Evolutionary conservation across 2,797 vertebrate genomes (phyloP).

Genomic region (Typhlichthys eigenmanni): DNA sequence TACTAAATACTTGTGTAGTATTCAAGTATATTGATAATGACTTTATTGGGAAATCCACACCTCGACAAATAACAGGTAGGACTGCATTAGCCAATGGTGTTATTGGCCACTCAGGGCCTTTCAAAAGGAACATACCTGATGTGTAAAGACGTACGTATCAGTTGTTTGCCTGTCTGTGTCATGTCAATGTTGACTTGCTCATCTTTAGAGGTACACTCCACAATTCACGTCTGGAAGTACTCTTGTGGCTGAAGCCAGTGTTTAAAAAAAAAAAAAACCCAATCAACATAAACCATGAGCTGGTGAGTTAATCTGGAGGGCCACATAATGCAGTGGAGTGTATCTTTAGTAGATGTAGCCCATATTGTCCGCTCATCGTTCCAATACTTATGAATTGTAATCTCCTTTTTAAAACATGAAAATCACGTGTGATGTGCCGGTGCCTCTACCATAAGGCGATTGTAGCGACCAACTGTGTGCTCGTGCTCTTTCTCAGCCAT

Average conservation of each 20-base stretch:
- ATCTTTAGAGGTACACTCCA: not conserved
- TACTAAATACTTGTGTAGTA: slow-evolving; percentile 50
- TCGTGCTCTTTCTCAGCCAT: slow-evolving; percentile 31
- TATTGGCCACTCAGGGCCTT: slow-evolving; percentile 58
- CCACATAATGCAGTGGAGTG: too few species aligned
- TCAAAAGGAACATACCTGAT: slow-evolving; percentile 57
- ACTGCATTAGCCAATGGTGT: slow-evolving; percentile 27
- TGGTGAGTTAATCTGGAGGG: too few species aligned
- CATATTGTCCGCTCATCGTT: slow-evolving; percentile 33
- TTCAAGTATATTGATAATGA: slow-evolving; percentile 41
- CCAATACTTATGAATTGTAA: slow-evolving; percentile 31
- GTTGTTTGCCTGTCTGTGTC: slow-evolving; percentile 55
- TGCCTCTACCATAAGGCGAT: slow-evolving; percentile 55
- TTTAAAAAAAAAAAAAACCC: too few species aligned
- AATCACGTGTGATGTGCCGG: slow-evolving; percentile 47
- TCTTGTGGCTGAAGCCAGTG: too few species aligned
- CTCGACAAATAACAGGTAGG: slow-evolving; percentile 38
- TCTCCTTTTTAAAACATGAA: slow-evolving; percentile 18
- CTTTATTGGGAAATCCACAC: slow-evolving; percentile 37
- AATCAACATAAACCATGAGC: too few species aligned
- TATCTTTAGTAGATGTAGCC: not conserved
- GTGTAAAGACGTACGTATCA: slow-evolving; percentile 45
- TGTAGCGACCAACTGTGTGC: slow-evolving; percentile 50
- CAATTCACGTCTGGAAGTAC: too few species aligned
- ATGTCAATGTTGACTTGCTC: slow-evolving; percentile 44